A percentile compares a stretch with the other conserved stretches of the same genome.
These are phyloP conservation scores for Boleophthalmus pectinirostris DNA, from an alignment of 2,113 vertebrate species.

Conservation along the genomic window DNA sequence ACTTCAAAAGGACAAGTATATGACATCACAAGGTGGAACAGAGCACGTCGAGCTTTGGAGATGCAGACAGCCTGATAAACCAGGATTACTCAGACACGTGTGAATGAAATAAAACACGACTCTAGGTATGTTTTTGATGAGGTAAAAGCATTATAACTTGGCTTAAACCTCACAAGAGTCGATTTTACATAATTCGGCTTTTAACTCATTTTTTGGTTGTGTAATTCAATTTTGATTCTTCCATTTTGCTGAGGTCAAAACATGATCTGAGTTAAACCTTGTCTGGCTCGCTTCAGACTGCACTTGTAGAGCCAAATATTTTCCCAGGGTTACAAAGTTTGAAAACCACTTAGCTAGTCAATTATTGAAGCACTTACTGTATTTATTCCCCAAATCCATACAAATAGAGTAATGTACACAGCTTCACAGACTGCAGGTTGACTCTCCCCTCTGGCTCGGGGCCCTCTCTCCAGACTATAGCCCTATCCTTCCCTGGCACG, in stretches of 20 bases:
- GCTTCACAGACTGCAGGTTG: slow-evolving; percentile 44
- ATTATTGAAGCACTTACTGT: slow-evolving; percentile 24
- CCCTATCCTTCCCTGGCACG: slow-evolving; percentile 61
- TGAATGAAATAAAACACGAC: too few relatives aligned
- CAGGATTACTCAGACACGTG: too few relatives aligned
- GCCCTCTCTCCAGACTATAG: slow-evolving; percentile 52
- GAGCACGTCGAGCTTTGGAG: too few relatives aligned
- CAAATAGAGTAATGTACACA: slow-evolving; percentile 16
- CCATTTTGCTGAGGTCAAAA: neutral
- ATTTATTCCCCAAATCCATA: slow-evolving; percentile 34
- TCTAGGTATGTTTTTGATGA: too few relatives aligned
- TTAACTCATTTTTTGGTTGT: too few relatives aligned
- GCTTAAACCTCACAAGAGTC: too few relatives aligned
- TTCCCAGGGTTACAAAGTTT: slow-evolving; percentile 34
- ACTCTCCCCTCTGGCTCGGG: slow-evolving; percentile 48
- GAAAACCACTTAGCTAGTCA: slow-evolving; percentile 27
- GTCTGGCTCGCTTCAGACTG: neutral
- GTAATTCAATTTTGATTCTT: neutral
- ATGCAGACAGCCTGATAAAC: too few relatives aligned
- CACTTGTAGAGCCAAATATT: neutral
- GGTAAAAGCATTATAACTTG: too few relatives aligned
- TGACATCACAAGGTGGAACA: too few relatives aligned
- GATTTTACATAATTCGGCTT: too few relatives aligned
- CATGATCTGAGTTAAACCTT: neutral
- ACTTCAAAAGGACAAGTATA: too few relatives aligned